A percentile compares a stretch with the other conserved stretches of the same genome.
These are phyloP conservation scores for Papilio demoleus DNA, from an alignment of 2,888 invertebrate species.

Conservation along the genomic window DNA sequence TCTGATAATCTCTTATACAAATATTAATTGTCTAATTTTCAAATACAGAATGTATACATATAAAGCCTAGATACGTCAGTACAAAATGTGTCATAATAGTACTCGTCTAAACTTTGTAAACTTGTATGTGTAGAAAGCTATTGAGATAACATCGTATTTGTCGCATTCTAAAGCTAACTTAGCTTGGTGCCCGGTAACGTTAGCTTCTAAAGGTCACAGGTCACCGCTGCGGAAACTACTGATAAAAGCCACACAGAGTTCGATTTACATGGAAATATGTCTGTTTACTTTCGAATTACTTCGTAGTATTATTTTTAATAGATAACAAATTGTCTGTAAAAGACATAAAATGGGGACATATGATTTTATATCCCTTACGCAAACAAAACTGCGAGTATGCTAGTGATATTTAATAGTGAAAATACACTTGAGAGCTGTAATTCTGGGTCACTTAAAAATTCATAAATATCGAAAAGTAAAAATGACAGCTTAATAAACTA, in stretches of 20 bases:
- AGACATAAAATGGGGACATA: not conserved
- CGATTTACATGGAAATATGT: constrained; percentile 20
- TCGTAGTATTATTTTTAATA: not conserved
- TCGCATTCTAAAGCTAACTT: constrained; percentile 21
- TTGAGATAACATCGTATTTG: constrained; percentile 22
- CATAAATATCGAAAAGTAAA: too few relatives aligned
- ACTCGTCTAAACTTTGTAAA: constrained; percentile 29
- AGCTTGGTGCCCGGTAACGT: constrained; percentile 27
- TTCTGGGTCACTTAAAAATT: too few relatives aligned
- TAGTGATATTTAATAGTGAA: not conserved
- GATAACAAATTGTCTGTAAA: not conserved
- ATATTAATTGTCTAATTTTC: too few relatives aligned
- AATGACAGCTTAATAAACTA: too few relatives aligned
- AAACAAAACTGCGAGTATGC: not conserved
- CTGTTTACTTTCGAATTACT: not conserved
- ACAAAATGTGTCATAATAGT: not conserved
- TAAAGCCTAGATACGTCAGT: not conserved
- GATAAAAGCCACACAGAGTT: not conserved
- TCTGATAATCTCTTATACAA: too few relatives aligned
- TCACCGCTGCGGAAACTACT: constrained; percentile 21
- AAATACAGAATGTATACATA: too few relatives aligned
- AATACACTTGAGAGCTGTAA: too few relatives aligned
- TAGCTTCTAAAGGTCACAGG: constrained; percentile 32
- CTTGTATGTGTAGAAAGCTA: not conserved
- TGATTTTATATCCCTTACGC: not conserved